These are phyloP conservation scores for Electrophaes corylata DNA, from an alignment of 2,888 invertebrate species.

Conservation along the genomic window DNA sequence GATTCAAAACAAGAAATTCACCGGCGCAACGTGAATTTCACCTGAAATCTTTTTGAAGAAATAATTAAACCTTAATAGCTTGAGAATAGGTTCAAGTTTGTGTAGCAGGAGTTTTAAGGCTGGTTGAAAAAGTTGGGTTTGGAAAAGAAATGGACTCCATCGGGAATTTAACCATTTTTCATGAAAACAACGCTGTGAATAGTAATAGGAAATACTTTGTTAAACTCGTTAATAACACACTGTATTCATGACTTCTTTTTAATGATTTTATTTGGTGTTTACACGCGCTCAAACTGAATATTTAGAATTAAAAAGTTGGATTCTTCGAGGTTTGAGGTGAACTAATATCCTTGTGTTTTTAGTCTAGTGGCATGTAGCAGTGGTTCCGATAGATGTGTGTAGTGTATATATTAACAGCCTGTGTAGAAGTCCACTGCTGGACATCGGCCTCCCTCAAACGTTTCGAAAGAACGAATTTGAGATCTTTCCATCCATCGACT, in stretches of 20 bases:
- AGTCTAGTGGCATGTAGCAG: too few relatives aligned
- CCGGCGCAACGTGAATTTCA: constrained; percentile 8
- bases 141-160: constrained; percentile 53
- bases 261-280: constrained; percentile 7
- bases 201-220: constrained; percentile 49
- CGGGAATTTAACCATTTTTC: constrained; percentile 66
- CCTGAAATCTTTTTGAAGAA: background rate
- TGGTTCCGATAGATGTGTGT: too few relatives aligned
- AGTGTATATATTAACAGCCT: too few relatives aligned
- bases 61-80: constrained; percentile 16
- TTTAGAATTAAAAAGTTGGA: too few relatives aligned
- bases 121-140: constrained; percentile 42
- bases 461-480: too few relatives aligned
- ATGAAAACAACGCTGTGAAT: constrained; percentile 64
- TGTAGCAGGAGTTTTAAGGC: constrained; percentile 8
- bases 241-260: constrained; percentile 36
- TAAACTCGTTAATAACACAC: constrained; percentile 48
- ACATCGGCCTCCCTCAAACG: too few relatives aligned
- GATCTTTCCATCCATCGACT: too few relatives aligned
- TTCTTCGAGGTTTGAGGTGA: too few relatives aligned
- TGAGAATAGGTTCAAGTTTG: constrained; percentile 34
- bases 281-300: background rate
- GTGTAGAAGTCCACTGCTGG: too few relatives aligned
- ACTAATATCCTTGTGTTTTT: too few relatives aligned
- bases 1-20: constrained; percentile 43